Evolutionary conservation across 2,888 invertebrate genomes (phyloP).

Genomic region (Pecten maximus): DNA sequence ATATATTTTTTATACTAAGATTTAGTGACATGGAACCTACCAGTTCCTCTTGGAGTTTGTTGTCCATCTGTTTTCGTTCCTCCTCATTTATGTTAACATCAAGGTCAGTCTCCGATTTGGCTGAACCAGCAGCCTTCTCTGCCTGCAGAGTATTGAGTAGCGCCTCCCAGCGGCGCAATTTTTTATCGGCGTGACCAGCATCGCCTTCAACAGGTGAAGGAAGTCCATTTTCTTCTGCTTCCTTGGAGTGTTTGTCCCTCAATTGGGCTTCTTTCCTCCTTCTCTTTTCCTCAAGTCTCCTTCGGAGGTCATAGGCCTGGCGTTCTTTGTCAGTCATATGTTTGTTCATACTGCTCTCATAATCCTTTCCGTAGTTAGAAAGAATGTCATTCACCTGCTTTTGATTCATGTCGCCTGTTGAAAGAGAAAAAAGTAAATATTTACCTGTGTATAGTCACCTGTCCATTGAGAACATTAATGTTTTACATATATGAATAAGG

Average conservation of each 20-base stretch:
- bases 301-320: conserved; percentile 71
- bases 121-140: conserved; percentile 73
- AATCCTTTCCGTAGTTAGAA: conserved; percentile 71
- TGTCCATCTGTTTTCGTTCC: conserved; percentile 69
- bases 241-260: conserved; percentile 74
- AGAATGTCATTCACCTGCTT: conserved; percentile 74
- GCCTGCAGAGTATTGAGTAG: conserved; percentile 69
- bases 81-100: conserved; percentile 68
- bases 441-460: no score
- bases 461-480: no score
- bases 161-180: conserved; percentile 71
- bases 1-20: neutral
- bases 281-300: conserved; percentile 75
- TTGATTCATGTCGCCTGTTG: conserved; percentile 69
- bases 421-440: neutral
- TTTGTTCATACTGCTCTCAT: conserved; percentile 71
- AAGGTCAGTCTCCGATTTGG: conserved; percentile 69
- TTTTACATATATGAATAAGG: no score
- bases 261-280: conserved; percentile 70
- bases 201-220: conserved; percentile 68
- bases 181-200: conserved; percentile 68
- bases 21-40: conserved; percentile 59
- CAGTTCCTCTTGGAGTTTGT: conserved; percentile 73
- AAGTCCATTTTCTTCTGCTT: conserved; percentile 76
- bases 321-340: conserved; percentile 66